Evolutionary conservation across 2,888 invertebrate species (phyloP).

Genomic region (Thymelicus acteon): DNA sequence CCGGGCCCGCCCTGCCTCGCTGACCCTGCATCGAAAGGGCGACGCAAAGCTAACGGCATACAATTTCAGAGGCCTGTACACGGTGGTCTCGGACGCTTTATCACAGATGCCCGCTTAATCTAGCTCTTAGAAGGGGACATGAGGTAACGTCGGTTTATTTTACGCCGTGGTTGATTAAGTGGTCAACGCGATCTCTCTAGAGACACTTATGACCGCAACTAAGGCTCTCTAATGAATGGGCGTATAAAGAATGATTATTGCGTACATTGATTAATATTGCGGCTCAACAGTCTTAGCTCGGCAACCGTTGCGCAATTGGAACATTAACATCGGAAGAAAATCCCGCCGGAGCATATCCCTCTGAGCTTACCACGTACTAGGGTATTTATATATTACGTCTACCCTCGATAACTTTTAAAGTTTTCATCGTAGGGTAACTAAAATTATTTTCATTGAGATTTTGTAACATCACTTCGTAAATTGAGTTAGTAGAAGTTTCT

Average conservation of each 20-base stretch:
- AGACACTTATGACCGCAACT: slow-evolving; percentile 50
- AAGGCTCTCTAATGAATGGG: slow-evolving; percentile 46
- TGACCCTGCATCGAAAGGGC: slow-evolving; percentile 42
- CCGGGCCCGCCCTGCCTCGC: slow-evolving; percentile 52
- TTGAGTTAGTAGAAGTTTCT: slow-evolving; percentile 4
- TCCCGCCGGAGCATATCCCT: background rate
- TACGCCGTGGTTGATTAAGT: slow-evolving; percentile 53
- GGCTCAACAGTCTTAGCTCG: slow-evolving; percentile 19
- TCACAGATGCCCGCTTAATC: slow-evolving; percentile 77
- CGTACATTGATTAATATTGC: slow-evolving; percentile 45
- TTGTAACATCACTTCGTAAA: slow-evolving; percentile 1
- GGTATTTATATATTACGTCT: background rate
- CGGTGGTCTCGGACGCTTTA: slow-evolving; percentile 66
- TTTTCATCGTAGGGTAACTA: slow-evolving; percentile 6
- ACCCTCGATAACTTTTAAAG: slow-evolving; percentile 17
- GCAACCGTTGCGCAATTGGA: slow-evolving; percentile 11
- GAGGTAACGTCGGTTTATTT: slow-evolving; percentile 52
- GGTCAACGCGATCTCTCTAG: slow-evolving; percentile 48
- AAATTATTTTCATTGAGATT: slow-evolving; percentile 7
- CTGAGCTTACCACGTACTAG: background rate
- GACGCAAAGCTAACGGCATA: slow-evolving; percentile 23
- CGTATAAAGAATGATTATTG: slow-evolving; percentile 48
- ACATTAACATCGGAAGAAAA: slow-evolving; percentile 22
- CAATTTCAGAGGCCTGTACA: slow-evolving; percentile 40
- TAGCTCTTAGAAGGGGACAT: slow-evolving; percentile 74